Base-by-base conservation (phyloP, 2,797 vertebrate genomes). In the Lacerta agilis region DNA sequence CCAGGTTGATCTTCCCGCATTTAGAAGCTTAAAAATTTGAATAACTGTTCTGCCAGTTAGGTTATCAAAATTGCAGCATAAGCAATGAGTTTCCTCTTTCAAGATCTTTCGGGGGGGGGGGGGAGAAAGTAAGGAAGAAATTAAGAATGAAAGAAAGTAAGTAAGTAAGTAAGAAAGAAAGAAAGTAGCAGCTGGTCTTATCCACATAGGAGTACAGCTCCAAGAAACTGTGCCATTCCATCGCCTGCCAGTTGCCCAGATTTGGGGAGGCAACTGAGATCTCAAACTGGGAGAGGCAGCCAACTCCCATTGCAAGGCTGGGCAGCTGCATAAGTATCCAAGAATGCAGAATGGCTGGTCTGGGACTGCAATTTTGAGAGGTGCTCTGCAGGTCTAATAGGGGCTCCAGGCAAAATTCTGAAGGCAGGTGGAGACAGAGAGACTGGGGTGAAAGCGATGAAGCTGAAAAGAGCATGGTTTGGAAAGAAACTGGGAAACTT, bases 21-120 rank as follows among this genome's bases (percentile, higher is more conserved):
- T 97, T 97, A 96, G 95, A 95, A 96, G 96, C 96, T 96, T 95
- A 96, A 97, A 88, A 97, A 97, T 97, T 97, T 97, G 95, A 97
- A 97, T 97, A 97, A 97, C 96, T 96, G 94, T 96, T 97, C 95
- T 97, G 97, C 95, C 96, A 96, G 96, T 97, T 96, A 97, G 95
- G 96, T 97, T 97, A 97, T 97, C 96, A 95, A 97, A 97, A 97
- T 91, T 95, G 94, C 95, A 93, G 94, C 93, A 96, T 97, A 97
- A 96, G 91, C 95, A 96, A 97, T 96, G 95, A 97, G 94, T 91
- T 95, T 91, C 94, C 94, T 88, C 91, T 88, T 95, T 94, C 91
- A 92, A 92, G 92, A 89, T 94, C 90, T 69, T 88, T 0, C 86
- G 85, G 20, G n/a, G 71, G 4, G 17, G 5, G n/a, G n/a, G n/a